phyloP scores from a whole-genome alignment of 1,140 invertebrate genomes.

The Sycophaga agraensis region DNA sequence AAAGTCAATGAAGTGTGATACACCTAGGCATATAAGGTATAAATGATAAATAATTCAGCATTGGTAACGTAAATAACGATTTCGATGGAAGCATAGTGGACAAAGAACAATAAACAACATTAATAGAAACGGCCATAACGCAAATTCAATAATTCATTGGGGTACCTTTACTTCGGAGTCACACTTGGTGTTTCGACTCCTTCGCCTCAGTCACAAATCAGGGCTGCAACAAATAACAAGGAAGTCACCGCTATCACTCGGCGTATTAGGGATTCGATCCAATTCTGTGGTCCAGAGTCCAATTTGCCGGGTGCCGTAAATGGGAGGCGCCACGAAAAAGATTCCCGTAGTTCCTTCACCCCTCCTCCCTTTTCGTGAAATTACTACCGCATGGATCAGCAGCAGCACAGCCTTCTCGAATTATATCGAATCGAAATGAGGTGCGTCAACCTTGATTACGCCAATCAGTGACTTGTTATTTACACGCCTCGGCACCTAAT shows the following conservation, averaged over 20 bases:
- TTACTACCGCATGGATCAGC: background rate
- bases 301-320: conserved; percentile 9
- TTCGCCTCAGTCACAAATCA: conserved; percentile 11
- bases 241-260: conserved; percentile 9
- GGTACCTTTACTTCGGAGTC: background rate
- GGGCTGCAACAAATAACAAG: conserved; percentile 13
- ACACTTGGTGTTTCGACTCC: no score
- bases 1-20: no score
- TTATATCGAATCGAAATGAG: background rate
- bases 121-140: conserved; percentile 14
- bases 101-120: conserved; percentile 7
- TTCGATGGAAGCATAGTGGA: no score
- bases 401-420: background rate
- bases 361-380: conserved; percentile 1
- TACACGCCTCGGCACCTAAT: background rate
- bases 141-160: conserved; percentile 18
- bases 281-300: conserved; percentile 5
- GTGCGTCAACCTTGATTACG: background rate
- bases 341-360: no score
- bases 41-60: no score
- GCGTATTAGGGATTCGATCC: conserved; percentile 18
- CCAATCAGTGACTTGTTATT: background rate
- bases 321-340: no score
- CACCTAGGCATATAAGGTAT: no score
- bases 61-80: no score